These are phyloP conservation scores for Leptosomus discolor DNA, from an alignment of 2,113 vertebrate genomes.

Conservation along the genomic window DNA sequence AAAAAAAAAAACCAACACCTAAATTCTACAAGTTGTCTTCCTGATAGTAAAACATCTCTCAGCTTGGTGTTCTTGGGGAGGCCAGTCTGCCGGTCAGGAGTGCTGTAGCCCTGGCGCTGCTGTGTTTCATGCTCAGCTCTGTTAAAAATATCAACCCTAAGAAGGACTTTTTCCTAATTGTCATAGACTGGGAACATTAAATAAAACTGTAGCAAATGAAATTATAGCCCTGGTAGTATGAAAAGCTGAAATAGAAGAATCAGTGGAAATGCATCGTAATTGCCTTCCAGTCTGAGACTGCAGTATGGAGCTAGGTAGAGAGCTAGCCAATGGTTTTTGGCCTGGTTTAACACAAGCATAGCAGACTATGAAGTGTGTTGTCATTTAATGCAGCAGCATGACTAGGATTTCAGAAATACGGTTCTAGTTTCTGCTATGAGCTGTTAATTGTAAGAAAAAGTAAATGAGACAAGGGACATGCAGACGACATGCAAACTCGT, in stretches of 20 bases:
- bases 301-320: neutral
- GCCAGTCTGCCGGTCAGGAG: neutral
- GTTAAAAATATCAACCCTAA: neutral
- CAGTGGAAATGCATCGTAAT: neutral
- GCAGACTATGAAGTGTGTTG: neutral
- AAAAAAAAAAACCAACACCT: fast-evolving
- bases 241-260: neutral
- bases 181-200: neutral
- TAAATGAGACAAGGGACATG: neutral
- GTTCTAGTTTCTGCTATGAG: neutral
- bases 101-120: neutral
- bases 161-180: neutral
- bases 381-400: neutral
- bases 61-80: neutral
- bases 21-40: neutral
- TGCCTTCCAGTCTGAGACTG: neutral
- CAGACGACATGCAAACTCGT: no score
- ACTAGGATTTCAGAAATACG: neutral
- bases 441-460: neutral
- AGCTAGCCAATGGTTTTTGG: neutral
- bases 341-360: neutral
- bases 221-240: neutral
- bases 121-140: neutral
- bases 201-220: neutral
- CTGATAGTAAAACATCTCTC: neutral